Percentiles rank a stretch among this genome's conserved stretches.
Evolutionary conservation across 2,113 vertebrate genomes (phyloP).

Genomic region (Antidorcas marsupialis): DNA sequence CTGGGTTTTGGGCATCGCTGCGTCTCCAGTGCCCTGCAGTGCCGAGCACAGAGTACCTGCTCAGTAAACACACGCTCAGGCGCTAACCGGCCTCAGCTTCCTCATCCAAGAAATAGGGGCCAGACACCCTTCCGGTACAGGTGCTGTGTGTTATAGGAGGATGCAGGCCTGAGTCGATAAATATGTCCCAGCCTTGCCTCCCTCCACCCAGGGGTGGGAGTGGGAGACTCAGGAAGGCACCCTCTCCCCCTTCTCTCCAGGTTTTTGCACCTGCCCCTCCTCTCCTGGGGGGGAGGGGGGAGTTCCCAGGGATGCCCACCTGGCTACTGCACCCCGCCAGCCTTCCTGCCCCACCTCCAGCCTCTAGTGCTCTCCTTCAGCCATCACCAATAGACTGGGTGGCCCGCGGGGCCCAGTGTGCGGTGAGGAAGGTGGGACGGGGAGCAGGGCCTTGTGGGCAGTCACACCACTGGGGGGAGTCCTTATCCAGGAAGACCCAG

Average conservation of each 20-base stretch:
- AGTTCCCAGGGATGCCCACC: no score
- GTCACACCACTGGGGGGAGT: neutral
- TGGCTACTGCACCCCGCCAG: neutral
- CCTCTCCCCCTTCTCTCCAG: neutral
- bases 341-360: neutral
- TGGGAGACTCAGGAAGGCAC: neutral
- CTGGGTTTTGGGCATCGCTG: rapidly evolving
- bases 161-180: neutral
- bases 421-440: neutral
- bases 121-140: neutral
- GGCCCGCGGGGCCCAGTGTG: neutral
- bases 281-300: no score
- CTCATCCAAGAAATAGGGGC: rapidly evolving
- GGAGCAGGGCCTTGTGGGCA: neutral
- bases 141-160: neutral
- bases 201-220: neutral
- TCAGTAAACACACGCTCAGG: neutral
- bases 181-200: neutral
- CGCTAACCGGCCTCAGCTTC: rapidly evolving
- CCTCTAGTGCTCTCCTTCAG: neutral
- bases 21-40: neutral
- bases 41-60: neutral
- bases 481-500: neutral
- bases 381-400: neutral
- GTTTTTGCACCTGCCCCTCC: neutral